Evolutionary conservation across 2,113 vertebrate species (phyloP).

Genomic region (Atractosteus spatula): DNA sequence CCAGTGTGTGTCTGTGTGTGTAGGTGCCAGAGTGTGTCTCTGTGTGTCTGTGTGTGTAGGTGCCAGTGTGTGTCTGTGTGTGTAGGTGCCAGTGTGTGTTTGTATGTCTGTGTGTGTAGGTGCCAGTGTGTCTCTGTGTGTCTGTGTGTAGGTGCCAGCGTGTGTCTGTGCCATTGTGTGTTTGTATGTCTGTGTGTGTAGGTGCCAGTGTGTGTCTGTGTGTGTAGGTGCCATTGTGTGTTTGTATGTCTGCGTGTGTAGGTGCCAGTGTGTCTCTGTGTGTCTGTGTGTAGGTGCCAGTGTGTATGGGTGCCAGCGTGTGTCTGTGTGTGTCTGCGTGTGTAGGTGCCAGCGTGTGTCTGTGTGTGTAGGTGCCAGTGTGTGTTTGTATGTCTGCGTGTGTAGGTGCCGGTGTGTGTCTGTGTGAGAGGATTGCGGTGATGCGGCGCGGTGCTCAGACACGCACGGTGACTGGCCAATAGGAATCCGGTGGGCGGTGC

Average conservation of each 20-base stretch:
- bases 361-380: too few relatives aligned
- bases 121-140: background rate
- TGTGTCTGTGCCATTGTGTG: background rate
- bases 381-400: too few relatives aligned
- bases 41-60: background rate
- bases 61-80: background rate
- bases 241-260: background rate
- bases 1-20: background rate
- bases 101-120: background rate
- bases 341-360: too few relatives aligned
- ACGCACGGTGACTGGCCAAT: constrained; percentile 28
- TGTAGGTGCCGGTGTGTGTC: too few relatives aligned
- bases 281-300: background rate
- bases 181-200: background rate
- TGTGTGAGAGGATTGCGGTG: too few relatives aligned
- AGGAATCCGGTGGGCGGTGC: background rate
- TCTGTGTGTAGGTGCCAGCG: background rate
- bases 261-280: background rate
- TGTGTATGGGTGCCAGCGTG: background rate
- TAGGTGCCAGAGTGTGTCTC: background rate
- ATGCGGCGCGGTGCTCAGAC: constrained; percentile 4
- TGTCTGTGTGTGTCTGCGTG: background rate
- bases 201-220: background rate
- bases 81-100: background rate
- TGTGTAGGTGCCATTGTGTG: background rate